Evolutionary conservation across 2,113 vertebrate species (phyloP), one percentile per base, ranked within the genome.

Genomic region (Corythoichthys intestinalis): DNA sequence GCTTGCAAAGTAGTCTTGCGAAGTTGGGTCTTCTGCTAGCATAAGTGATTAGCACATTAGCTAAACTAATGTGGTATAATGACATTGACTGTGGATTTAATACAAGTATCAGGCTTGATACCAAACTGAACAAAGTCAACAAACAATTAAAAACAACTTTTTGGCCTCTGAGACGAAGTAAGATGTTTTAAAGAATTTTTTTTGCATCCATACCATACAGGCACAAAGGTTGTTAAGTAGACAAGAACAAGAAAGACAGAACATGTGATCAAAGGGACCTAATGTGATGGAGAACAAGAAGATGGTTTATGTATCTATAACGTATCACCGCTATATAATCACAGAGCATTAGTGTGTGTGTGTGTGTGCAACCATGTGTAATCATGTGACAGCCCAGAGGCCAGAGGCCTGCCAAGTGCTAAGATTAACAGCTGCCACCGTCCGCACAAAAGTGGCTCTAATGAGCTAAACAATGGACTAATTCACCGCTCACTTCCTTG

Each of bases 401-500:
- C 72, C 58, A 61, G n/a, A 53, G 20, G 65, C 49, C 72, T 44
- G 47, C 76, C 37, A 58, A 75, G 80, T 79, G 84, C 87, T 87
- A 86, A 89, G 80, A 84, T 86, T 85, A 86, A 87, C 90, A 90
- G 85, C 90, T 90, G 88, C 85, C 85, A 73, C 82, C 72, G 69
- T 83, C 81, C 74, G 85, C 83, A 87, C 82, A 88, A 86, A 89
- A 80, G 85, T 76, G 75, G 71, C 79, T 86, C 66, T 88, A 86
- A 86, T 88, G 80, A 83, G 70, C 72, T 69, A 44, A 66, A 91
- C 89, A 90, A 89, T 86, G 80, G 76, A 73, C 65, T 85, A 86
- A 89, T 89, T 90, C 86, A 90, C 70, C 70, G 13, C 63, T 65
- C 56, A 70, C 72, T 75, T 85, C 80, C 84, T 80, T 78, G 77